Evolutionary conservation across 2,113 vertebrate species (phyloP).

Genomic region (Speoplatyrhinus poulsoni): DNA sequence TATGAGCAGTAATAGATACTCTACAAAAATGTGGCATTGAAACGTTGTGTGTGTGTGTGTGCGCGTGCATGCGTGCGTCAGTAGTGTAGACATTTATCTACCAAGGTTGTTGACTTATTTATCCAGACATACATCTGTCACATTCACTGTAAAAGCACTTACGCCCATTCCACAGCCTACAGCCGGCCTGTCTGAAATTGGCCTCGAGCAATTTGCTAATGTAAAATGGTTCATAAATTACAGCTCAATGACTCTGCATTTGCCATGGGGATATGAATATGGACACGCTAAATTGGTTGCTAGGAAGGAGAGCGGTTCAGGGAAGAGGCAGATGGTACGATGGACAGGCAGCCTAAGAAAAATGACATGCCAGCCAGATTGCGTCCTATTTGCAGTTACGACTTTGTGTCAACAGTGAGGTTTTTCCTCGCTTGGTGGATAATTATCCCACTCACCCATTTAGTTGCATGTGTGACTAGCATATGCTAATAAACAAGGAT

Average conservation of each 20-base stretch:
- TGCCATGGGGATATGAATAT: slow-evolving; percentile 56
- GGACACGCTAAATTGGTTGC: slow-evolving; percentile 21
- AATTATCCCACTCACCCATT: slow-evolving; percentile 20
- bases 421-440: slow-evolving; percentile 6
- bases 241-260: slow-evolving; percentile 59
- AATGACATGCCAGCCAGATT: not conserved
- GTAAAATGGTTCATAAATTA: slow-evolving; percentile 56
- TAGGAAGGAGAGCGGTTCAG: not conserved
- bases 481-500: slow-evolving; percentile 16
- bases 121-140: slow-evolving; percentile 43
- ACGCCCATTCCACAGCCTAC: slow-evolving; percentile 21
- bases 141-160: slow-evolving; percentile 18
- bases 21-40: too few relatives aligned
- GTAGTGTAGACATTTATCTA: slow-evolving; percentile 6
- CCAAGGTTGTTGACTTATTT: slow-evolving; percentile 52
- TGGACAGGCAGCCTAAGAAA: not conserved
- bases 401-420: not conserved
- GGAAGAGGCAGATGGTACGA: slow-evolving; percentile 27
- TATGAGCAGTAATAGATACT: not conserved
- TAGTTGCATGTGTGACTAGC: slow-evolving; percentile 12
- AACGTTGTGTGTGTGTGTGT: not conserved
- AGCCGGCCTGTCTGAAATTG: slow-evolving; percentile 38
- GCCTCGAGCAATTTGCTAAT: slow-evolving; percentile 57
- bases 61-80: slow-evolving; percentile 1
- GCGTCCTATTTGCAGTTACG: not conserved